Conservation (phyloP, 2,888 invertebrate species). For the Gari tellinella region DNA sequence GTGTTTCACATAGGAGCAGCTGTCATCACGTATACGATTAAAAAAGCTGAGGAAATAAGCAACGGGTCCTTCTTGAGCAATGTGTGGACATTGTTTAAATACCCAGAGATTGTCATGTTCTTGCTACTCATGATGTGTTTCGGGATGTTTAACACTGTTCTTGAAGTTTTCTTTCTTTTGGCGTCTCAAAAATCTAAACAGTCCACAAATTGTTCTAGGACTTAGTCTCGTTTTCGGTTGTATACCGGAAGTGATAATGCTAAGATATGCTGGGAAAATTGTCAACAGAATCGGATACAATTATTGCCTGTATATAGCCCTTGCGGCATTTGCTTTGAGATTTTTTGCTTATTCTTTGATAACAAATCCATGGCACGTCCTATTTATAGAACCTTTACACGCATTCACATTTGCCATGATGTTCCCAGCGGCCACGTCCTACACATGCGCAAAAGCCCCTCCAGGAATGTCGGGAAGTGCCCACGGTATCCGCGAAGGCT, state of each 20-base stretch:
- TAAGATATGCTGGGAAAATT: constrained; percentile 93
- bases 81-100: constrained; percentile 90
- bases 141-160: constrained; percentile 95
- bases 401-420: constrained; percentile 95
- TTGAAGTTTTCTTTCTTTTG: constrained; percentile 95
- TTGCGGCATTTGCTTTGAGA: constrained; percentile 91
- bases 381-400: constrained; percentile 94
- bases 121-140: constrained; percentile 92
- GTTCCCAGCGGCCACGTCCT: constrained; percentile 96
- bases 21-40: constrained; percentile 86
- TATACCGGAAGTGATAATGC: constrained; percentile 70
- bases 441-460: constrained; percentile 93
- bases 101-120: constrained; percentile 92
- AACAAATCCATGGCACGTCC: constrained; percentile 91
- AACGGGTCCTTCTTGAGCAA: constrained; percentile 88
- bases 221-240: constrained; percentile 72
- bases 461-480: constrained; percentile 93
- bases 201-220: constrained; percentile 72
- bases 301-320: constrained; percentile 92
- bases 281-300: constrained; percentile 90
- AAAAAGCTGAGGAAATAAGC: constrained; percentile 59
- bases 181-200: constrained; percentile 87
- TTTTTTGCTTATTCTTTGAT: constrained; percentile 92
- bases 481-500: constrained; percentile 94
- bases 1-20: constrained; percentile 90